Evolutionary conservation across 1,140 invertebrate genomes (phyloP), one percentile per base, ranked within the genome.

Genomic region (Drosophila aff.): DNA sequence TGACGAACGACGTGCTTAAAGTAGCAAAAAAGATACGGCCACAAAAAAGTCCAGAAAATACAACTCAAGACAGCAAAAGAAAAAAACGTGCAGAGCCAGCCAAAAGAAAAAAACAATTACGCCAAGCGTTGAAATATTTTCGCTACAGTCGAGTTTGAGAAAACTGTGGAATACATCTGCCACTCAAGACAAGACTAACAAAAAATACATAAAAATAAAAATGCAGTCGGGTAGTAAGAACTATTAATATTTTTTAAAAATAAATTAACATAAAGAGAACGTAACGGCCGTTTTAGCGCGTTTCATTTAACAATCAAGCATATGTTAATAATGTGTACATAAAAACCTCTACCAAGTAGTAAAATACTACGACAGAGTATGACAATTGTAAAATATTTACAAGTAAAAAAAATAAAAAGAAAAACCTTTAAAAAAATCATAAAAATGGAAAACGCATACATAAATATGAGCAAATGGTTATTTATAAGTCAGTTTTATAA

Each of bases 1-100:
- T 86, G 80, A 80, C 76, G 76, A 69, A 76, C 83, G 68, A 84
- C 82, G 82, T 85, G 82, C 79, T 80, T 73, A 75, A 86, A 85
- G 82, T 75, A 78, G 62, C 76, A 66, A 82, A 79, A 63, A 50
- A 82, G 71, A 58, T 68, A 64, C 43, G 57, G 71, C 46, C 53
- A 55, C 49, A 81, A 69, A 63, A 52, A 71, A 71, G 68, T 69
- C 18, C 66, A 69, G 21, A 47, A 69, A 69, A 55, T 55, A 71
- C 46, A 41, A 28, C 46, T 46, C 18, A 46, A 52, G 21, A 26
- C 46, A 47, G 28, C 50, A 8, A 52, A 52, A 57, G 53, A 18
- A 44, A 61, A 63, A 61, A 52, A 33, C 31, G 23, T 40, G 18
- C 52, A 36, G 31, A 74, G 21, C 15, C 31, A 18, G 66, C 33